A percentile compares a stretch with the other conserved stretches of the same genome.
These are phyloP conservation scores for Percina caprodes DNA, from an alignment of 2,113 vertebrate genomes.

Conservation along the genomic window DNA sequence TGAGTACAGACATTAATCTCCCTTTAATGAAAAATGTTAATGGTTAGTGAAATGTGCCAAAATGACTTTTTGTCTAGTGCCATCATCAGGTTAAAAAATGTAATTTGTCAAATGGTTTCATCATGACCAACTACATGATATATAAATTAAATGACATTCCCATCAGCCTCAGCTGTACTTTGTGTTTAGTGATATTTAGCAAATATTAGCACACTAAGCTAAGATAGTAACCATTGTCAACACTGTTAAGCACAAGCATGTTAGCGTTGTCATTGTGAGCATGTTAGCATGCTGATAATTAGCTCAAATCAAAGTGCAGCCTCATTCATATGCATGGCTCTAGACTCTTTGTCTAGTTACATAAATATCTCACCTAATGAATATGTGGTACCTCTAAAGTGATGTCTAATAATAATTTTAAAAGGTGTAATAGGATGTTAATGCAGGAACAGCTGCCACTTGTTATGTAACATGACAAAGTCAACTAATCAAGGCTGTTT, in stretches of 20 bases:
- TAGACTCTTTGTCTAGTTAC: not conserved
- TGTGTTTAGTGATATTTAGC: not conserved
- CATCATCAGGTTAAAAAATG: not conserved
- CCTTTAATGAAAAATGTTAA: not conserved
- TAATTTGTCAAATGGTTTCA: not conserved
- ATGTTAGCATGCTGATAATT: not conserved
- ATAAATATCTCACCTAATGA: not conserved
- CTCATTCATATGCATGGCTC: not conserved
- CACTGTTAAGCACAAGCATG: not conserved
- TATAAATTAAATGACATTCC: not conserved
- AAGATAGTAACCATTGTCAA: not conserved
- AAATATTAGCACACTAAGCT: not conserved
- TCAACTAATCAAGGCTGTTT: not conserved
- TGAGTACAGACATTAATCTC: not conserved
- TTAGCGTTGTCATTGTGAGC: not conserved
- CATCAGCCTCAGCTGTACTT: not conserved
- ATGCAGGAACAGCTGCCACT: not conserved
- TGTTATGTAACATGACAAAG: not conserved
- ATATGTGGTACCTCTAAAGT: not conserved
- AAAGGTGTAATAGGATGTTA: not conserved
- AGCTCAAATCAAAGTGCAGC: not conserved
- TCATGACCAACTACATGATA: not conserved
- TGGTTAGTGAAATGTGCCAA: not conserved
- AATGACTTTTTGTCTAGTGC: not conserved
- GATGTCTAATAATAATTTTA: not conserved